Percentiles rank a stretch among this genome's conserved stretches.
phyloP scores from a whole-genome alignment of 1,140 invertebrate genomes.

The Drosophila carrolli region DNA sequence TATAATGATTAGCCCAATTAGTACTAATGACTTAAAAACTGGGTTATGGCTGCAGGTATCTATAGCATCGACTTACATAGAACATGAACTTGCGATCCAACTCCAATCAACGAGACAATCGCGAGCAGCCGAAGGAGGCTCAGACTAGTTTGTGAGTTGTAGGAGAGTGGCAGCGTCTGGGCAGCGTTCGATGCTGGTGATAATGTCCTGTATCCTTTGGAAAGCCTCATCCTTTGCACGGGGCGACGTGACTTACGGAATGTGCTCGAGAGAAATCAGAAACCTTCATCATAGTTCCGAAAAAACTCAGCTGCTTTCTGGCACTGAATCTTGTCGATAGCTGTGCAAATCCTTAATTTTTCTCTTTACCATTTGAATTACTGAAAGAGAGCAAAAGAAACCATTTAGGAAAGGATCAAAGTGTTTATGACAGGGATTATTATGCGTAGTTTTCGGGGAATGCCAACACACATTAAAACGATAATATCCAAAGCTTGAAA shows the following conservation, averaged over 20 bases:
- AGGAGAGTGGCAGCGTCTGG: slow-evolving; percentile 26
- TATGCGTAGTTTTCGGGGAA: no score
- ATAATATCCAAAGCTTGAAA: no score
- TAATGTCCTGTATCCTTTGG: slow-evolving; percentile 47
- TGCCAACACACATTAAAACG: no score
- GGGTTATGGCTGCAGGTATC: no score
- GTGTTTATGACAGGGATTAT: neutral
- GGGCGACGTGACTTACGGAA: slow-evolving; percentile 65
- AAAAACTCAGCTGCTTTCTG: slow-evolving; percentile 22
- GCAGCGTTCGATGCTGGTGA: slow-evolving; percentile 61
- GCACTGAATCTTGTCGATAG: slow-evolving; percentile 21
- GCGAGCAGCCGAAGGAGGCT: slow-evolving; percentile 52
- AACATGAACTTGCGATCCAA: slow-evolving; percentile 50
- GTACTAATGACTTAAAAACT: no score
- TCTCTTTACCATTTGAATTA: neutral
- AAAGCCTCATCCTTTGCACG: slow-evolving; percentile 79
- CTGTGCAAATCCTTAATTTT: slow-evolving; percentile 7
- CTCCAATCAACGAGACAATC: slow-evolving; percentile 54
- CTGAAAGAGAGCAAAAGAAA: slow-evolving; percentile 1
- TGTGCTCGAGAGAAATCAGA: slow-evolving; percentile 52
- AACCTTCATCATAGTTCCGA: slow-evolving; percentile 66
- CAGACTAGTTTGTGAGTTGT: slow-evolving; percentile 19
- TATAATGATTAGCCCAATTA: no score
- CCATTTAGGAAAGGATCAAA: no score
- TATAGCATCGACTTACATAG: slow-evolving; percentile 42